Evolutionary conservation across 2,113 vertebrate species (phyloP).

Genomic region (Ranitomeya variabilis): DNA sequence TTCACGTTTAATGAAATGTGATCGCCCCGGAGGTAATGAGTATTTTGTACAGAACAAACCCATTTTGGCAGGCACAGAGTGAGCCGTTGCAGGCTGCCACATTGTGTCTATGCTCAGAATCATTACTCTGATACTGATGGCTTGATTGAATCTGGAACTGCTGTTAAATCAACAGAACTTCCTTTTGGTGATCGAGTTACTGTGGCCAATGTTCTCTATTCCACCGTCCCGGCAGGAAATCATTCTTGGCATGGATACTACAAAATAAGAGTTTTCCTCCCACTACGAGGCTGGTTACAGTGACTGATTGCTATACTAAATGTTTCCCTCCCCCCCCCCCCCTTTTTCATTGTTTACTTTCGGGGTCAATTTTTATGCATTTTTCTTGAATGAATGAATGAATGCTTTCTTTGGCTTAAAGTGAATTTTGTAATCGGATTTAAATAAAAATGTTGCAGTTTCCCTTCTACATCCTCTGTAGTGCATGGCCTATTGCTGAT

Average conservation of each 20-base stretch:
- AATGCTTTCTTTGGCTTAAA: too few relatives aligned
- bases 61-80: constrained; percentile 27
- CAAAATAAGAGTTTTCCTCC: neutral
- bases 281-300: neutral
- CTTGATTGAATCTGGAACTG: constrained; percentile 39
- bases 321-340: too few relatives aligned
- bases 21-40: constrained; percentile 23
- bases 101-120: constrained; percentile 24
- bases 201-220: constrained; percentile 36
- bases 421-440: too few relatives aligned
- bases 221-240: constrained; percentile 11
- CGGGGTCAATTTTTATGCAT: too few relatives aligned
- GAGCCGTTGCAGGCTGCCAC: neutral
- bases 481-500: too few relatives aligned
- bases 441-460: too few relatives aligned
- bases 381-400: too few relatives aligned
- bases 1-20: neutral
- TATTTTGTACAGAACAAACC: constrained; percentile 11
- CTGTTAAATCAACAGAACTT: constrained; percentile 44
- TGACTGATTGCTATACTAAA: too few relatives aligned
- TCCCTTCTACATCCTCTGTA: too few relatives aligned
- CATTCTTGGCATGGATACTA: constrained; percentile 18
- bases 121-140: constrained; percentile 34
- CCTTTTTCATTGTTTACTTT: too few relatives aligned
- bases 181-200: constrained; percentile 47